Evolutionary conservation across 2,113 vertebrate species (phyloP).

Genomic region (Progne subis): DNA sequence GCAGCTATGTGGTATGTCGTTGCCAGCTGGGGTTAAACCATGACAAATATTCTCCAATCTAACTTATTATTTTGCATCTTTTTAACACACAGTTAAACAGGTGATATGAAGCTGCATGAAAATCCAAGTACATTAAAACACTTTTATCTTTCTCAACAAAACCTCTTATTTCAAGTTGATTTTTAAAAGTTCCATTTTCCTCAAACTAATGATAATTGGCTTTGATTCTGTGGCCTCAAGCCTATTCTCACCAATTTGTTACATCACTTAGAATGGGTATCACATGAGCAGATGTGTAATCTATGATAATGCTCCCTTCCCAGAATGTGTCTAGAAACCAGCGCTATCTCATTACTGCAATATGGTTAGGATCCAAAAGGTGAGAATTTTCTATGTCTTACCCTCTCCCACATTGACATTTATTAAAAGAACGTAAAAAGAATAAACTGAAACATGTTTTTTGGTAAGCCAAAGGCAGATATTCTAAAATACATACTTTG

Average conservation of each 20-base stretch:
- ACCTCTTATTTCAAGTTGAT: neutral
- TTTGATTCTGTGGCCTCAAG: neutral
- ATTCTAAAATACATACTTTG: neutral
- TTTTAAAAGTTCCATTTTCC: neutral
- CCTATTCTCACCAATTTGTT: neutral
- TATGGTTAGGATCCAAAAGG: neutral
- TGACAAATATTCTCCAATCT: neutral
- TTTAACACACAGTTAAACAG: neutral
- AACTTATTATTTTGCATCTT: neutral
- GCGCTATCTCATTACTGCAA: neutral
- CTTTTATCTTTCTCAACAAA: neutral
- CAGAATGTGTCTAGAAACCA: neutral
- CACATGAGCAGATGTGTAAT: neutral
- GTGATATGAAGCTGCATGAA: neutral
- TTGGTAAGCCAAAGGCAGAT: neutral
- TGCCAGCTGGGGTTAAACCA: neutral
- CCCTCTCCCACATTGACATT: neutral
- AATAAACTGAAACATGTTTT: neutral
- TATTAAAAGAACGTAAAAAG: neutral
- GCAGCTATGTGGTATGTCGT: fast-evolving
- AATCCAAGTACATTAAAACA: neutral
- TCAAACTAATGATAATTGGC: neutral
- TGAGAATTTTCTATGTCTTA: neutral
- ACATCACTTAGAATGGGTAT: neutral
- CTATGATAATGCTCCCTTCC: neutral